Base-by-base conservation (phyloP, 1,140 invertebrate genomes). In the Popillia japonica region DNA sequence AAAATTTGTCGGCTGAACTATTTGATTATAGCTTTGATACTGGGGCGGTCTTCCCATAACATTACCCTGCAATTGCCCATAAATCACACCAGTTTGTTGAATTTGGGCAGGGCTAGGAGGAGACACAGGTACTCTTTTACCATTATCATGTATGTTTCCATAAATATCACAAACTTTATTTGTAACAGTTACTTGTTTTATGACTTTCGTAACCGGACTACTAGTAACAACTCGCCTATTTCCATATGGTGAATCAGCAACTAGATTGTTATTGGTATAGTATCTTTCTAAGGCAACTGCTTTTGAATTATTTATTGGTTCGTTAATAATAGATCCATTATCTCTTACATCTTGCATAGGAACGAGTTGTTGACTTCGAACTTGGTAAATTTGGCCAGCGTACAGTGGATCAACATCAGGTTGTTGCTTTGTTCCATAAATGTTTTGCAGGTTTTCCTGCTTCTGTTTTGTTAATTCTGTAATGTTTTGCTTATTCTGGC, bases 151-250 rank as follows among this genome's bases (percentile, higher is more conserved):
- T 44, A 87, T 87, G 75, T 85, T 82, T 4, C 86, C 86, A 68
- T 87, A 87, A 10, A 87, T 83, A 81, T 87, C 86, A 76, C 85
- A 87, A 17, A 83, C 81, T 83, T 84, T 86, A 79, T 87, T 84
- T 9, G 68, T 82, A 14, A 87, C 82, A 6, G 83, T 82, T 11
- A 83, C 80, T 78, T 83, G 82, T 78, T 81, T 84, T 61, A 75
- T 73, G 7, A 11, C 72, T 55, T 61, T 42, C 11, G 61, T 68
- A 14, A 42, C 17, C 9, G 55, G 76, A 34, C 61, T 27, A 17
- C 23, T 77, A 17, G 48, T 77, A 10, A 77, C 8, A 34, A 77
- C 14, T 11, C 34, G 42, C 20, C 76, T 68, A 22, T n/a, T 68
- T 20, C 55, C 76, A 20, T 77, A 77, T 10, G 75, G 75, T 40